These are phyloP conservation scores for Ephestia elutella DNA, from an alignment of 1,140 invertebrate genomes.

Conservation along the genomic window DNA sequence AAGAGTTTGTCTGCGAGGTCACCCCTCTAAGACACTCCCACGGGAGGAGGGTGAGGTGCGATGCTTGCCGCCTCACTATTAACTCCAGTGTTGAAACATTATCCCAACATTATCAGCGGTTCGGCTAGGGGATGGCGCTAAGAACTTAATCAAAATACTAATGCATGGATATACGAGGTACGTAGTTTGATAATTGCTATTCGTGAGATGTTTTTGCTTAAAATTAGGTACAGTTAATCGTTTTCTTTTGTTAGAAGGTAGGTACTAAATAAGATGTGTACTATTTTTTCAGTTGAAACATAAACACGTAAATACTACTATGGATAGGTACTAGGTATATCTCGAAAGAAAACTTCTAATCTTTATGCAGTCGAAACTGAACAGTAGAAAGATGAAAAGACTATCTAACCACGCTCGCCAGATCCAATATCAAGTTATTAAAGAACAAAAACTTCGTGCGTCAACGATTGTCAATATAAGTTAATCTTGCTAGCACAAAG, in stretches of 20 bases:
- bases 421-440: constrained; percentile 14
- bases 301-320: too few species aligned
- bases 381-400: not conserved
- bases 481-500: constrained; percentile 53
- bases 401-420: constrained; percentile 13
- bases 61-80: constrained; percentile 50
- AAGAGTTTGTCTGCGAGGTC: constrained; percentile 35
- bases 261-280: too few species aligned
- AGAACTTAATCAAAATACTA: not conserved
- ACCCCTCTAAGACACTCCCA: constrained; percentile 19
- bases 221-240: not conserved
- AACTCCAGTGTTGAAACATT: constrained; percentile 63
- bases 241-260: not conserved
- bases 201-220: not conserved
- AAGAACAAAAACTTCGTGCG: constrained; percentile 34
- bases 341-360: too few species aligned
- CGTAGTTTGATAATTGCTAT: not conserved
- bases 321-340: too few species aligned
- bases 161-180: not conserved
- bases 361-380: too few species aligned
- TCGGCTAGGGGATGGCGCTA: not conserved
- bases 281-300: too few species aligned
- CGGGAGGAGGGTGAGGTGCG: constrained; percentile 45
- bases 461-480: constrained; percentile 51
- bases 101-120: constrained; percentile 49